A percentile compares a stretch with the other conserved stretches of the same genome.
phyloP scores from a whole-genome alignment of 1,140 invertebrate genomes.

The Ylistrum balloti region DNA sequence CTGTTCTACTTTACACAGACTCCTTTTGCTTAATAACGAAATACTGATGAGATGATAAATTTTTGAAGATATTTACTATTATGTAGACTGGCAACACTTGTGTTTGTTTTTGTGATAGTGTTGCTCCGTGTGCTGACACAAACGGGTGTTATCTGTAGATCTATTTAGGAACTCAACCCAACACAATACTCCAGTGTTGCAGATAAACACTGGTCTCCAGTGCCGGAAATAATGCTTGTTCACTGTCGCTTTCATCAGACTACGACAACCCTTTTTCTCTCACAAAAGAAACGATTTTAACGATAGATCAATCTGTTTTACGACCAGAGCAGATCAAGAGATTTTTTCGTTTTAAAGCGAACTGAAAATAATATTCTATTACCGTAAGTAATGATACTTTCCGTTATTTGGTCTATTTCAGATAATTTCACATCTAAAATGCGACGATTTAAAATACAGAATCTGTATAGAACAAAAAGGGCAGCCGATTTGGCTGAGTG shows the following conservation, averaged over 20 bases:
- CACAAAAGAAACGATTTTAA: conserved; percentile 9
- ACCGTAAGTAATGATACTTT: conserved; percentile 11
- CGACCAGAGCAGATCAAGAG: background rate
- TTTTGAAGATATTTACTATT: too few species aligned
- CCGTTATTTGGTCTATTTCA: background rate
- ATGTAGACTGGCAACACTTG: background rate
- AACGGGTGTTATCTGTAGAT: background rate
- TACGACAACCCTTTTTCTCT: background rate
- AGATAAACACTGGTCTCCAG: conserved; percentile 23
- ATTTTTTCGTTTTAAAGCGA: background rate
- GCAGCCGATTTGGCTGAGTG: background rate
- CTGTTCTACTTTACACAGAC: too few species aligned
- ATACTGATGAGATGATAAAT: too few species aligned
- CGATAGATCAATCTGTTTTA: background rate
- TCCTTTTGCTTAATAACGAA: too few species aligned
- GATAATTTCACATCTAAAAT: background rate
- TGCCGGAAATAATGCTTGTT: conserved; percentile 4
- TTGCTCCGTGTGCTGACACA: background rate
- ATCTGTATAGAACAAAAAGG: background rate
- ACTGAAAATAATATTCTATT: background rate
- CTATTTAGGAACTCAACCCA: background rate
- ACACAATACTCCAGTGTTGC: background rate
- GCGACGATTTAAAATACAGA: background rate
- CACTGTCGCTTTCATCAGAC: conserved; percentile 29
- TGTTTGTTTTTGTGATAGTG: conserved; percentile 21